Evolutionary conservation across 1,140 invertebrate species (phyloP), one percentile per base, ranked within the genome.

Genomic region (Camponotus vicinus): DNA sequence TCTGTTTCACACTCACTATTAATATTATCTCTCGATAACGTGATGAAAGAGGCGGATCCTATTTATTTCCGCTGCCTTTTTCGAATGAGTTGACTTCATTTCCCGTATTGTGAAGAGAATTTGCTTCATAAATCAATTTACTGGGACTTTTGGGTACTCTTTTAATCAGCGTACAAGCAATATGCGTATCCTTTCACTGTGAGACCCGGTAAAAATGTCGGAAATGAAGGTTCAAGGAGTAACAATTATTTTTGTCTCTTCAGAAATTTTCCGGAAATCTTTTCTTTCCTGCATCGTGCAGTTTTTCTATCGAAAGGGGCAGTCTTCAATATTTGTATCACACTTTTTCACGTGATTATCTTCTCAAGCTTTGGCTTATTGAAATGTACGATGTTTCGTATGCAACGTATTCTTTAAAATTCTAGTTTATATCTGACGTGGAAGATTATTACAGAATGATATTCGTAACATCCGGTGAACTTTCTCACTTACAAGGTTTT

Each of bases 401-500:
- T 7, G 52, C 52, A 57, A 63, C 21, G 4, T 27, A 11, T 45
- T 69, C 9, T 27, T 69, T 45, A 3, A 21, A 42, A 27, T 21
- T 42, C n/a, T 45, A 69, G n/a, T 32, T 13, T 71, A 27, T 45
- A 77, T 85, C 37, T 27, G 27, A 13, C 27, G 5, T 15, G 61
- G 49, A 42, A 42, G 63, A 63, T 77, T 85, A 85, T 85, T 55
- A 32, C 45, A 75, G 42, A 61, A 63, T 18, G 5, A 61, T 8
- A 52, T 3, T 69, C 37, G 32, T 49, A 27, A 70, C 59, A 49
- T n/a, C 18, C 55, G 45, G 63, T 57, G 42, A 77, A 55, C 45
- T 61, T 59, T 34, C 63, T 76, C 64, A 85, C 88, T 90, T 91
- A 89, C 85, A 90, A 91, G 89, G 67, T 87, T 91, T 91, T 88